A percentile compares a stretch with the other conserved stretches of the same genome.
Conservation (phyloP, 2,113 vertebrate species). For the Zeus faber region DNA sequence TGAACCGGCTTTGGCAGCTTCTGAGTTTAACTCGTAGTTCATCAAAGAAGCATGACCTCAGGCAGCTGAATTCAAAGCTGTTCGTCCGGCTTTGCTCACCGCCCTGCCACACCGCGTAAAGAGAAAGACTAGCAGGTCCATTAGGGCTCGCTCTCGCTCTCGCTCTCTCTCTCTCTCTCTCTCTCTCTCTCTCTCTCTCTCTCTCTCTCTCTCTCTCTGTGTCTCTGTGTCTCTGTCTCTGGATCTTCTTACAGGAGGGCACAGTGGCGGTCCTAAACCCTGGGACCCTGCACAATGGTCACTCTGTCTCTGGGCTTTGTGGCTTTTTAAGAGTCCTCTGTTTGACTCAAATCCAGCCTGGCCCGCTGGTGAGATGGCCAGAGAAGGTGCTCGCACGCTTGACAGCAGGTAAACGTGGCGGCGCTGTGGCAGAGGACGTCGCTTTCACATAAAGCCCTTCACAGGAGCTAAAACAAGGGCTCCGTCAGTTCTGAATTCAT, state of each 20-base stretch:
- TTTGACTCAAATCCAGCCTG: slow-evolving; percentile 38
- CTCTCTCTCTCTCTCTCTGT: not conserved
- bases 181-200: slow-evolving; percentile 19
- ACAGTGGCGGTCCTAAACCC: slow-evolving; percentile 32
- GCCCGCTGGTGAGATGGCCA: slow-evolving; percentile 10
- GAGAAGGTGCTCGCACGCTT: too few species aligned
- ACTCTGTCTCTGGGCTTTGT: slow-evolving; percentile 67
- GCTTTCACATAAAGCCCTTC: too few species aligned
- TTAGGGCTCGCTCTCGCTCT: slow-evolving; percentile 13
- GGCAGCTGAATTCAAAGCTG: too few species aligned
- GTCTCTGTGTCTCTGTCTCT: slow-evolving; percentile 1
- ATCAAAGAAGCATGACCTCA: slow-evolving; percentile 13
- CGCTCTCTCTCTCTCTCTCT: slow-evolving; percentile 1
- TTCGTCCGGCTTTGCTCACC: too few species aligned
- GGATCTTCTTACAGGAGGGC: slow-evolving; percentile 72
- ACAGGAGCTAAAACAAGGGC: too few species aligned
- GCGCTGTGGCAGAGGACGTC: too few species aligned
- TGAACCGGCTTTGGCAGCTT: slow-evolving; percentile 32
- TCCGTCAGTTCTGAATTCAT: too few species aligned
- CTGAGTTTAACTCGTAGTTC: slow-evolving; percentile 15
- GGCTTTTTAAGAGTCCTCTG: slow-evolving; percentile 44
- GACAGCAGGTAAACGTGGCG: too few species aligned
- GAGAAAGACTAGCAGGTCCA: slow-evolving; percentile 19
- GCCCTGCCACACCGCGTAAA: slow-evolving; percentile 31
- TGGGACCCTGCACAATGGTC: slow-evolving; percentile 64